Conservation (phyloP, 2,113 vertebrate genomes). For the Cheirogaleus medius region DNA sequence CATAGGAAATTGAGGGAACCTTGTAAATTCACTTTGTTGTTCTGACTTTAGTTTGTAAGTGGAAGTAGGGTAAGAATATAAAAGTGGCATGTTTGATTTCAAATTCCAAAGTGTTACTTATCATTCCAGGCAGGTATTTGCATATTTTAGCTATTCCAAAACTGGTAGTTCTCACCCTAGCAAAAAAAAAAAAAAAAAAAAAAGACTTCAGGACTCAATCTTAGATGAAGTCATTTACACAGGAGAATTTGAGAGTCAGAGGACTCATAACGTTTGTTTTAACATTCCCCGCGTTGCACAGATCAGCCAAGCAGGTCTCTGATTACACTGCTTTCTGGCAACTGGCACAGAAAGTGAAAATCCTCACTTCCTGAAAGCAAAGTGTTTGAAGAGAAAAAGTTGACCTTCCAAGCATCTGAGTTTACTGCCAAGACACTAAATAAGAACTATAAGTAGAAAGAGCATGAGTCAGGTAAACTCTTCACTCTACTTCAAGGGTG, state of each 20-base stretch:
- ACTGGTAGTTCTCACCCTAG: neutral
- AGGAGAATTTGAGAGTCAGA: neutral
- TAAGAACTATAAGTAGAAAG: neutral
- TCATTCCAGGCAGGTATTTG: neutral
- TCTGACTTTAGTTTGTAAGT: neutral
- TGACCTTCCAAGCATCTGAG: constrained; percentile 16
- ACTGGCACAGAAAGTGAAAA: constrained; percentile 5
- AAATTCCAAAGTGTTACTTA: neutral
- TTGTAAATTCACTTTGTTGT: neutral
- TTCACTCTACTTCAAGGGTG: neutral
- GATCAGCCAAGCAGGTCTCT: neutral
- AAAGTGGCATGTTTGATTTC: neutral
- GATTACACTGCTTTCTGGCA: neutral
- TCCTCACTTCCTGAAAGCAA: neutral
- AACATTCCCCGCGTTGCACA: neutral
- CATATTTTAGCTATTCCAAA: neutral
- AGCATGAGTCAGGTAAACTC: neutral
- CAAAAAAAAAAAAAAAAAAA: neutral
- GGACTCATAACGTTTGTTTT: neutral
- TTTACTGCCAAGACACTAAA: constrained; percentile 42
- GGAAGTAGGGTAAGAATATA: neutral
- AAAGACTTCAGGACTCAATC: neutral
- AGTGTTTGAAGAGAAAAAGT: constrained; percentile 7
- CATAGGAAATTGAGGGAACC: neutral
- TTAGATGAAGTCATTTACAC: neutral